phyloP scores from a whole-genome alignment of 2,797 vertebrate genomes.

The Morus bassanus region DNA sequence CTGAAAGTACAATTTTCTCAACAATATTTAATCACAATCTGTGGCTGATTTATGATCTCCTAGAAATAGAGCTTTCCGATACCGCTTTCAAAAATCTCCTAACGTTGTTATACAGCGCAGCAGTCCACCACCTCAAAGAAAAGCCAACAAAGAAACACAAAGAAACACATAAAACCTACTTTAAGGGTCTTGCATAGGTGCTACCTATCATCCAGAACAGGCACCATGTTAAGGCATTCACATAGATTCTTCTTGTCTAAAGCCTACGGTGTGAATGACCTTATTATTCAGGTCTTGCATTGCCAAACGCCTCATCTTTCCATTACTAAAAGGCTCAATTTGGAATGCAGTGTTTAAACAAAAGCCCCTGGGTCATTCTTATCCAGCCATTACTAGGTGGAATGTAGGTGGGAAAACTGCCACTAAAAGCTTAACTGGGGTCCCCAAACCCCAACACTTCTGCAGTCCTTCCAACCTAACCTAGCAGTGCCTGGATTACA shows the following conservation, averaged over 20 bases:
- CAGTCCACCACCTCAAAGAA: background rate
- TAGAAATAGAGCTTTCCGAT: background rate
- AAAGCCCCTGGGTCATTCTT: background rate
- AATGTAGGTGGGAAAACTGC: background rate
- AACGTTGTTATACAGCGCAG: background rate
- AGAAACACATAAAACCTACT: background rate
- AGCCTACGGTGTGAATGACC: background rate
- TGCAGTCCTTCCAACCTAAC: background rate
- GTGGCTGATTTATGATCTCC: background rate
- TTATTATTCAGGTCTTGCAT: background rate
- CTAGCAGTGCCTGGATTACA: background rate
- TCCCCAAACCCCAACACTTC: background rate
- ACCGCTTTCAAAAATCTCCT: background rate
- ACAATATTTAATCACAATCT: background rate
- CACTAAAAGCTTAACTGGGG: background rate
- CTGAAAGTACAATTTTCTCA: background rate
- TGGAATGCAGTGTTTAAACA: background rate
- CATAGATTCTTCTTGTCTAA: background rate
- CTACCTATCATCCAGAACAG: background rate
- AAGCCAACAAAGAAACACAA: background rate
- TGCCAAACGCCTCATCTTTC: conserved; percentile 1
- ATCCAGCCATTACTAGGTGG: background rate
- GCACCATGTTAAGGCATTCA: background rate
- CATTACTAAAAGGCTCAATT: background rate
- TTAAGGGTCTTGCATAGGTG: background rate